Conservation (phyloP, 2,113 vertebrate genomes). For the Irena cyanogastra region DNA sequence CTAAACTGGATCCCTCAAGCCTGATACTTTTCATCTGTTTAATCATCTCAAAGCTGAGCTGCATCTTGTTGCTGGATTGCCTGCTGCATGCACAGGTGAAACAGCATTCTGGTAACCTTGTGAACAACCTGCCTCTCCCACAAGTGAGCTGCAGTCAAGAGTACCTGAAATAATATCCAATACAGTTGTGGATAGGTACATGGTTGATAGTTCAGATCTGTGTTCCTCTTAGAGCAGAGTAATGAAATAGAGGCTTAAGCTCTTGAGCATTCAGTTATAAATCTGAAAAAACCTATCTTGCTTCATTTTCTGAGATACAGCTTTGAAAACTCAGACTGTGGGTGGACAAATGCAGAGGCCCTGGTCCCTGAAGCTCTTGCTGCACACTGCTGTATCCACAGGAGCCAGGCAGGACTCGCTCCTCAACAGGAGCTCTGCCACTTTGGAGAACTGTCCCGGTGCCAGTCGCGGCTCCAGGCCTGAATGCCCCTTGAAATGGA, state of each 20-base stretch:
- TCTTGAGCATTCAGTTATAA: not conserved
- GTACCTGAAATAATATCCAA: not conserved
- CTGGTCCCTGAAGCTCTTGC: not conserved
- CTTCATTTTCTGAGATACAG: not conserved
- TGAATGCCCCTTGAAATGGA: slow-evolving; percentile 35
- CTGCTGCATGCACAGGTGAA: not conserved
- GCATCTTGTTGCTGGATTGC: not conserved
- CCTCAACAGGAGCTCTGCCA: not conserved
- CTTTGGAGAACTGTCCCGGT: not conserved
- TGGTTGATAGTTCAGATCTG: not conserved
- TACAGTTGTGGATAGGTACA: not conserved
- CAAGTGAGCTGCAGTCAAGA: not conserved
- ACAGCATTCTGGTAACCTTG: not conserved
- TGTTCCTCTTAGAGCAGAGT: not conserved
- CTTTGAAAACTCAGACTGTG: not conserved
- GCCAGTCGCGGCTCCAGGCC: not conserved
- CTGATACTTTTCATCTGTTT: not conserved
- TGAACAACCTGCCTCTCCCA: not conserved
- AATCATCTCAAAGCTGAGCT: not conserved
- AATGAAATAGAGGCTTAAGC: not conserved
- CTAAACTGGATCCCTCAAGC: not conserved
- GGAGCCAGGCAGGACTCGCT: not conserved
- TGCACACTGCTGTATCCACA: accelerated
- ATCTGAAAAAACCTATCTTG: not conserved
- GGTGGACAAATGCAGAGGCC: not conserved